These are phyloP conservation scores for Cryptoprocta ferox DNA, from an alignment of 2,797 vertebrate genomes.

Conservation along the genomic window DNA sequence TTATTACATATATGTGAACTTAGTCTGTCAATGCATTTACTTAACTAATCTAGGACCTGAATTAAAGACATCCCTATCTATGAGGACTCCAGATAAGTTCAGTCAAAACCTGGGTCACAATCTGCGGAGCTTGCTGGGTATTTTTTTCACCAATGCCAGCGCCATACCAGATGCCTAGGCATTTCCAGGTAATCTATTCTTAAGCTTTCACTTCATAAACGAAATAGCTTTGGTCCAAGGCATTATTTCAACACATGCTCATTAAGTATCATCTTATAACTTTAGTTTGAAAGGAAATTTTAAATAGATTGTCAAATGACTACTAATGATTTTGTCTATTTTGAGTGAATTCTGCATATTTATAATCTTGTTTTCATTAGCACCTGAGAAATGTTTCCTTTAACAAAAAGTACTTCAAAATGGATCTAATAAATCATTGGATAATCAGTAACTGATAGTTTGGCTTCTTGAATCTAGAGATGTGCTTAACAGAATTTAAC, in stretches of 20 bases:
- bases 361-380: background rate
- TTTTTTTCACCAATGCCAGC: background rate
- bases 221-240: background rate
- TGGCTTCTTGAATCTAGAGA: background rate
- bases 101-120: background rate
- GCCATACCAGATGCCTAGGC: background rate
- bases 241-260: background rate
- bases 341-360: background rate
- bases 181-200: background rate
- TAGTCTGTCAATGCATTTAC: background rate
- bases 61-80: background rate
- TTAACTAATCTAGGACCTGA: background rate
- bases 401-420: conserved; percentile 35
- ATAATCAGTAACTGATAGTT: background rate
- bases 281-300: conserved; percentile 25
- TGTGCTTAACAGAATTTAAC: background rate
- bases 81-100: background rate
- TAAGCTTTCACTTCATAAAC: background rate
- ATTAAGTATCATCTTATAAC: background rate
- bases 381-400: background rate
- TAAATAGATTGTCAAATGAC: background rate
- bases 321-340: conserved; percentile 8
- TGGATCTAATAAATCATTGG: background rate
- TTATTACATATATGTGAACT: background rate
- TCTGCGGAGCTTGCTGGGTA: background rate